Percentiles rank a stretch among this genome's conserved stretches.
Conservation (phyloP, 2,888 invertebrate genomes). For the Drosophila kuntzei region DNA sequence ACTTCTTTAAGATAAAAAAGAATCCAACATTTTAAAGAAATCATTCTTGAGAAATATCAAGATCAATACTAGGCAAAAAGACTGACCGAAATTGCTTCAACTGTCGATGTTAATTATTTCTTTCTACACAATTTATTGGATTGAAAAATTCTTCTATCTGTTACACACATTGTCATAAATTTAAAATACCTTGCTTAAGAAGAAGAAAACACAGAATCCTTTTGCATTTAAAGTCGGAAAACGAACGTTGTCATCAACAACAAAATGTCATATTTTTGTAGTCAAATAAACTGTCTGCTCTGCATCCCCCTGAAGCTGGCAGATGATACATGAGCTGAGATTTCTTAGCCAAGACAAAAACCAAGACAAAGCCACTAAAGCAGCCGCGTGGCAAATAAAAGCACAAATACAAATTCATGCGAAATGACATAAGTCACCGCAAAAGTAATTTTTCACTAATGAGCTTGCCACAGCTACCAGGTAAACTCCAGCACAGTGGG, state of each 20-base stretch:
- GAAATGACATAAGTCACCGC: slow-evolving; percentile 80
- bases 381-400: slow-evolving; percentile 56
- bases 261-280: slow-evolving; percentile 50
- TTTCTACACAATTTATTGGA: too few species aligned
- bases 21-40: too few species aligned
- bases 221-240: slow-evolving; percentile 35
- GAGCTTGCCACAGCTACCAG: slow-evolving; percentile 60
- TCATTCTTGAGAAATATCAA: too few species aligned
- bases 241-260: slow-evolving; percentile 8
- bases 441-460: slow-evolving; percentile 80
- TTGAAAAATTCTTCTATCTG: neutral
- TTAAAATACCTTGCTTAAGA: neutral
- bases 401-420: slow-evolving; percentile 75
- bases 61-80: too few species aligned
- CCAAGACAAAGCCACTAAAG: slow-evolving; percentile 35
- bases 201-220: too few species aligned
- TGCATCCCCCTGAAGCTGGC: slow-evolving; percentile 40
- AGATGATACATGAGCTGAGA: slow-evolving; percentile 71
- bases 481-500: slow-evolving; percentile 50
- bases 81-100: too few species aligned
- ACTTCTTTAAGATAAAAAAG: too few species aligned
- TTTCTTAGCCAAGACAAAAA: slow-evolving; percentile 55
- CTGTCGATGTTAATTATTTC: too few species aligned
- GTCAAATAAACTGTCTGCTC: slow-evolving; percentile 57
- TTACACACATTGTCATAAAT: neutral